phyloP scores from a whole-genome alignment of 2,797 vertebrate species.

The Carduelis carduelis region DNA sequence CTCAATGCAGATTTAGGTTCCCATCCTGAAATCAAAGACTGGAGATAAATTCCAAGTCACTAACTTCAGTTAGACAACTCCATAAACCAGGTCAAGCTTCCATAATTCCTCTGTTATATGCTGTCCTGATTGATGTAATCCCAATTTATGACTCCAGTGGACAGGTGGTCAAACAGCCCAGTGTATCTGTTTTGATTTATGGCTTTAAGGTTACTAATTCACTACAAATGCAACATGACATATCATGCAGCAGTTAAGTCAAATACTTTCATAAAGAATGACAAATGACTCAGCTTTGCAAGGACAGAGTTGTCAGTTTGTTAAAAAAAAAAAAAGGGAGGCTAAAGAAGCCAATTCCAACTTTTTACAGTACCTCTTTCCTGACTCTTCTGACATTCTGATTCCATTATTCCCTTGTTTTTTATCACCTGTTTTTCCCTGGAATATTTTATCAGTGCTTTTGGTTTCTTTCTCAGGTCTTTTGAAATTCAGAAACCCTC shows the following conservation, averaged over 20 bases:
- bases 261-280: background rate
- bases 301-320: background rate
- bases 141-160: background rate
- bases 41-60: background rate
- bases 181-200: background rate
- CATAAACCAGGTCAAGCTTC: constrained; percentile 21
- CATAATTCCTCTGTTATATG: background rate
- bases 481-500: background rate
- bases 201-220: background rate
- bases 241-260: background rate
- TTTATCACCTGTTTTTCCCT: background rate
- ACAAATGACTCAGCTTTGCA: background rate
- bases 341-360: background rate
- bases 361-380: background rate
- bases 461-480: background rate
- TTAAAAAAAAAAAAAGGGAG: background rate
- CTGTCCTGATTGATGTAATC: constrained; percentile 12
- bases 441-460: background rate
- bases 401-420: background rate
- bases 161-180: constrained; percentile 14
- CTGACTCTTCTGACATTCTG: background rate
- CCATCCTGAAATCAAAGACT: background rate
- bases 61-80: constrained; percentile 4
- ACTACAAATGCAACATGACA: background rate
- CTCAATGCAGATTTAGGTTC: background rate